Evolutionary conservation across 2,113 vertebrate species (phyloP), one percentile per base, ranked within the genome.

Genomic region (Ammodytes dubius): DNA sequence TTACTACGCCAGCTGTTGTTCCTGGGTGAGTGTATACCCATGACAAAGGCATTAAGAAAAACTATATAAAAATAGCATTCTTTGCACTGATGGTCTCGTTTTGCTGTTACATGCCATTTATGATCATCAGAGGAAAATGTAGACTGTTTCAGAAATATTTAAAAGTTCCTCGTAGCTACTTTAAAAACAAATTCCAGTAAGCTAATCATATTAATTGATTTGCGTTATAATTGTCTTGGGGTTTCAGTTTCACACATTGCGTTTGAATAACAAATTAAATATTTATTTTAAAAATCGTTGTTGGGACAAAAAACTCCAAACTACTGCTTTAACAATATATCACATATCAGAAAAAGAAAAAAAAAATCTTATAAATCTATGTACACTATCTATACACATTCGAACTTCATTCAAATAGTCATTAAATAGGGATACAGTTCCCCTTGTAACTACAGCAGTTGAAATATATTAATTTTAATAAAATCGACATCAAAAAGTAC

Each of bases 391-490:
- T 89, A 89, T 85, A 82, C 74, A 90, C 58, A 79, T 85, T 88
- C 27, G 27, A 85, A 68, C 81, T 88, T 87, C 82, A 90, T 89
- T 81, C 67, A 79, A 81, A 88, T 61, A 91, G 70, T 77, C 77
- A 73, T 81, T 78, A 85, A 81, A 84, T 35, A 76, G 57, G 81
- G 86, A 80, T 14, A 63, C 56, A 77, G 69, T 50, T 81, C 68
- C 83, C 76, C 56, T 27, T 61, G 53, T 59, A 85, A 87, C 87
- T 89, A 94, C 88, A 92, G 84, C 85, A 90, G 81, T 83, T 88
- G 43, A 86, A 92, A 94, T 91, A 90, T 90, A 91, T 90, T 90
- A 87, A 80, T 87, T 82, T 88, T 40, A 68, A 27, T 27, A 27
- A 89, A 89, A 89, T 87, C 61, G 40, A 87, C 87, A 88, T 86